These are phyloP conservation scores for Lepeophtheirus salmonis DNA, from an alignment of 1,140 invertebrate genomes.

Conservation along the genomic window DNA sequence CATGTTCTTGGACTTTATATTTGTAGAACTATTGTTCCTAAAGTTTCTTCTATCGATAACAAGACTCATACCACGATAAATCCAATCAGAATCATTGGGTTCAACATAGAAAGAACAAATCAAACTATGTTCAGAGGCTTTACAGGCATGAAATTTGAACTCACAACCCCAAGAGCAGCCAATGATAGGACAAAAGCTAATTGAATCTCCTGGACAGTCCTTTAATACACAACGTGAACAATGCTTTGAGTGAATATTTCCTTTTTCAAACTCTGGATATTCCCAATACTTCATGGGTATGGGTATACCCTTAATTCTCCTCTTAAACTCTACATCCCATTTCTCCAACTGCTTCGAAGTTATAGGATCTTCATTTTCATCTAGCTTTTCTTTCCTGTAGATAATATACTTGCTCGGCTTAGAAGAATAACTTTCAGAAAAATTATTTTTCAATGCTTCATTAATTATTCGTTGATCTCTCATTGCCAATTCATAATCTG, in stretches of 20 bases:
- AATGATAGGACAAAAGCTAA: slow-evolving; percentile 2
- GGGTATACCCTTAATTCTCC: background rate
- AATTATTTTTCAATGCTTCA: background rate
- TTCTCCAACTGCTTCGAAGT: slow-evolving; percentile 3
- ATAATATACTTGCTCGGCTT: background rate
- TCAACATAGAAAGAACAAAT: slow-evolving; percentile 5
- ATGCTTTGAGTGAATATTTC: slow-evolving; percentile 12
- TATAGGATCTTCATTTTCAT: background rate
- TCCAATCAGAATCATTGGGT: slow-evolving; percentile 9
- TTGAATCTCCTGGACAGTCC: too few relatives aligned
- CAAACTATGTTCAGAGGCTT: slow-evolving; percentile 2
- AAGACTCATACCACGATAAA: slow-evolving; percentile 1
- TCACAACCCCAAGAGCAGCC: slow-evolving; percentile 1
- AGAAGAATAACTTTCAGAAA: background rate
- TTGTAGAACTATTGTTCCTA: too few relatives aligned
- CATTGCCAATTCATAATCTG: slow-evolving; percentile 9
- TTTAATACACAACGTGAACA: background rate
- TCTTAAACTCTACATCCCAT: slow-evolving; percentile 9
- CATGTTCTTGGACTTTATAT: too few relatives aligned
- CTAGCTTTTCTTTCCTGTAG: background rate
- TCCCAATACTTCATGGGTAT: slow-evolving; percentile 4
- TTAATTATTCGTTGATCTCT: slow-evolving; percentile 10
- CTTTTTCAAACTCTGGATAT: slow-evolving; percentile 13
- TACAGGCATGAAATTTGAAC: slow-evolving; percentile 1
- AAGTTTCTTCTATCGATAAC: background rate